Percentiles rank a stretch among this genome's conserved stretches.
Conservation (phyloP, 2,888 invertebrate genomes). For the Silvanus unidentatus region DNA sequence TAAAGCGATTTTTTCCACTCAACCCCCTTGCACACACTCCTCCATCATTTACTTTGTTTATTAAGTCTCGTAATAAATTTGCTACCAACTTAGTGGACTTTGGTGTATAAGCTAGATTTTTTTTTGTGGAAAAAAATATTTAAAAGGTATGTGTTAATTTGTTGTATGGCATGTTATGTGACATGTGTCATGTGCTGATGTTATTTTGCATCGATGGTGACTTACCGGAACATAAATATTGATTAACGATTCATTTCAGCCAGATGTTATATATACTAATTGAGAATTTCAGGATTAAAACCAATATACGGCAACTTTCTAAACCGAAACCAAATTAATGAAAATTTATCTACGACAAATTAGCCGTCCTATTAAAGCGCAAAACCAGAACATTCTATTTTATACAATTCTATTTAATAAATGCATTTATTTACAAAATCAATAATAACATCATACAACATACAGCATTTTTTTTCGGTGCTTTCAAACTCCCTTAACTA, state of each 20-base stretch:
- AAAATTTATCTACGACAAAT: constrained; percentile 7
- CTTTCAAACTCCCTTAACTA: too few species aligned
- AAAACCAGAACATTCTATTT: too few species aligned
- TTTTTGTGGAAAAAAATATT: too few species aligned
- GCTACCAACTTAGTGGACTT: too few species aligned
- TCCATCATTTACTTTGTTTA: not conserved
- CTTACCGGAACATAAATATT: constrained; percentile 23
- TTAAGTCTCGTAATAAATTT: too few species aligned
- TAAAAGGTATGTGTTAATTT: not conserved
- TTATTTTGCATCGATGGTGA: constrained; percentile 17
- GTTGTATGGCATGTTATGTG: constrained; percentile 10
- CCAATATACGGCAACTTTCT: constrained; percentile 4
- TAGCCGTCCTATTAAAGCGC: constrained; percentile 1
- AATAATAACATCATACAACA: too few species aligned
- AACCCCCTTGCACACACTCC: too few species aligned
- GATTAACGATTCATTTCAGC: constrained; percentile 22
- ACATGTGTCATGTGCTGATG: constrained; percentile 19
- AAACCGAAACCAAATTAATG: constrained; percentile 3
- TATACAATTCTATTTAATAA: too few species aligned
- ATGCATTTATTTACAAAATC: too few species aligned
- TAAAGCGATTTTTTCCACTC: not conserved
- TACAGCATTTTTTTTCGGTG: too few species aligned
- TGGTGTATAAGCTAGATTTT: too few species aligned
- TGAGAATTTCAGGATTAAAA: constrained; percentile 23
- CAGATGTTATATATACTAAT: constrained; percentile 23